Conservation (phyloP, 2,113 vertebrate genomes). For the Synodontis membranacea region DNA sequence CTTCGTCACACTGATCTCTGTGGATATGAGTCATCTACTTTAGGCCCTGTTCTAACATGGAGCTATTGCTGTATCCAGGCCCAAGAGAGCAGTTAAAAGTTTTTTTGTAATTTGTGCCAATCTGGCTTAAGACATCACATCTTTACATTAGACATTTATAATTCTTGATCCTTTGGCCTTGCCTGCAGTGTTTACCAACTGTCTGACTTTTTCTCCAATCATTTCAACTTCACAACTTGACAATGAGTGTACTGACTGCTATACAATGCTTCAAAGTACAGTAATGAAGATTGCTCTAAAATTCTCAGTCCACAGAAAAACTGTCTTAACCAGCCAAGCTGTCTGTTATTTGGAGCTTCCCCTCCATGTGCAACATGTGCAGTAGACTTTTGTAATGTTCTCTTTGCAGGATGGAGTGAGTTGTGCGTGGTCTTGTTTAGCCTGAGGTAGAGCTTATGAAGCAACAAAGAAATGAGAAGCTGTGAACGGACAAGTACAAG, state of each 20-base stretch:
- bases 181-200: not conserved
- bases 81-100: not conserved
- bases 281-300: constrained; percentile 1
- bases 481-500: constrained; percentile 52
- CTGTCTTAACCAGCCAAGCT: not conserved
- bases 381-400: constrained; percentile 18
- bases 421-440: constrained; percentile 40
- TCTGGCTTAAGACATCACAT: constrained; percentile 23
- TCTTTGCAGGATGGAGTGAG: not conserved
- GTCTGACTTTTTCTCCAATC: not conserved
- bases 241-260: not conserved
- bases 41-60: constrained; percentile 65
- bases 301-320: not conserved
- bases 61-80: constrained; percentile 5
- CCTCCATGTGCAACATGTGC: constrained; percentile 13
- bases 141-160: constrained; percentile 7
- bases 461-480: constrained; percentile 50
- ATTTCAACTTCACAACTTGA: constrained; percentile 8
- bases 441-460: constrained; percentile 47
- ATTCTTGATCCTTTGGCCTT: constrained; percentile 18
- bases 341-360: constrained; percentile 5
- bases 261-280: constrained; percentile 9
- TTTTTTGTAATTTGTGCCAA: not conserved
- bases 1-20: constrained; percentile 43
- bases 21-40: constrained; percentile 63